phyloP scores from a whole-genome alignment of 2,888 invertebrate species.

The Ennomos quercinarius region DNA sequence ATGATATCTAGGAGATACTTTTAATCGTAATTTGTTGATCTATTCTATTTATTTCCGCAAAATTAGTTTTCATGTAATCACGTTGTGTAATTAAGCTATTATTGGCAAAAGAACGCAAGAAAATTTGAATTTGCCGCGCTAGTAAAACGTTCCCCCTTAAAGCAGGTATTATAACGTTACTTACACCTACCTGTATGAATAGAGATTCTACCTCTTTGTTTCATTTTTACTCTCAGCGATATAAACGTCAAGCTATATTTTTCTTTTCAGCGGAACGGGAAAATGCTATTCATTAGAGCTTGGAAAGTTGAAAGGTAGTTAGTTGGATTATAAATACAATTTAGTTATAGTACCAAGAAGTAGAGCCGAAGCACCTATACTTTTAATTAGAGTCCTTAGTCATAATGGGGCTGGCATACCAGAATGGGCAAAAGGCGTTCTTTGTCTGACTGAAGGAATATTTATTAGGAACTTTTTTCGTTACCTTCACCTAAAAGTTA shows the following conservation, averaged over 20 bases:
- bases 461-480: conserved; percentile 44
- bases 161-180: no score
- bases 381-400: conserved; percentile 57
- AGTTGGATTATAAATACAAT: conserved; percentile 5
- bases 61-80: no score
- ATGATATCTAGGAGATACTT: no score
- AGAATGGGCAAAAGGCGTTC: no score
- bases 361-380: conserved; percentile 32
- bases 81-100: no score
- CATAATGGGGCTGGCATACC: no score
- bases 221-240: neutral
- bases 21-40: no score
- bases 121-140: no score
- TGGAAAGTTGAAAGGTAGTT: conserved; percentile 6
- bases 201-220: neutral
- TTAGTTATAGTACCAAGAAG: conserved; percentile 9
- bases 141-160: no score
- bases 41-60: no score
- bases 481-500: conserved; percentile 37
- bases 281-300: conserved; percentile 5
- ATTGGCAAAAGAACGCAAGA: no score
- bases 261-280: neutral
- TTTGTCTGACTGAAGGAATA: conserved; percentile 29
- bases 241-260: neutral
- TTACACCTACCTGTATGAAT: no score